Base-by-base conservation (phyloP, 2,113 vertebrate species). In the Limanda limanda region DNA sequence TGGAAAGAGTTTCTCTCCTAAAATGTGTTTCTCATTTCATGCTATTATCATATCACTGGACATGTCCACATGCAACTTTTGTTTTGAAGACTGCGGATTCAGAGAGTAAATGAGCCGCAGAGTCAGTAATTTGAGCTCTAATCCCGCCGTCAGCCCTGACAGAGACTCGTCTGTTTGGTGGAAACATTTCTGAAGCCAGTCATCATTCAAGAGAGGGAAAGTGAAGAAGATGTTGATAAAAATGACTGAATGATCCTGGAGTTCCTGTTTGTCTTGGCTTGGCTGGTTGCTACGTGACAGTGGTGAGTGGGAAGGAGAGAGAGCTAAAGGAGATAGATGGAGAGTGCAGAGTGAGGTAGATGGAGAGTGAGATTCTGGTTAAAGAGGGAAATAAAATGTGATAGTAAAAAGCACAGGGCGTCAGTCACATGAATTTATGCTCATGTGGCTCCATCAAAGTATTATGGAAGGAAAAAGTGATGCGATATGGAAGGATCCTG, bases 11-110 rank as follows among this genome's bases (percentile, higher is more conserved):
- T 68, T 71, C 74, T 78, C 70, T 68, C 52, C 72, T 68, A 31
- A 91, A 93, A 93, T 91, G 86, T 94, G 93, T 84, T 94, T 93
- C 90, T 82, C 78, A 91, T 94, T 94, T 92, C 79, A 89, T 82
- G 87, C 79, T 83, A 90, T 91, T 92, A 84, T 90, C 90, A 91
- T 90, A 90, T 91, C 91, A 88, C 87, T 91, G 88, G 88, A 87
- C 78, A 85, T 89, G 88, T 88, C 91, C 83, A 89, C 88, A 78
- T 86, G 76, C 73, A 78, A 88, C 88, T 89, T 56, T 88, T 91
- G 86, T 92, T 92, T 93, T 88, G 77, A 88, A 86, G 87, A 85
- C 76, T 69, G 69, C 52, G 92, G 88, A 90, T 88, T 88, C 71
- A 47, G 81, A 82, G 74, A 79, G 87, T 92, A 93, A 92, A 94